phyloP scores from a whole-genome alignment of 2,113 vertebrate genomes.

The Varanus salvator region DNA sequence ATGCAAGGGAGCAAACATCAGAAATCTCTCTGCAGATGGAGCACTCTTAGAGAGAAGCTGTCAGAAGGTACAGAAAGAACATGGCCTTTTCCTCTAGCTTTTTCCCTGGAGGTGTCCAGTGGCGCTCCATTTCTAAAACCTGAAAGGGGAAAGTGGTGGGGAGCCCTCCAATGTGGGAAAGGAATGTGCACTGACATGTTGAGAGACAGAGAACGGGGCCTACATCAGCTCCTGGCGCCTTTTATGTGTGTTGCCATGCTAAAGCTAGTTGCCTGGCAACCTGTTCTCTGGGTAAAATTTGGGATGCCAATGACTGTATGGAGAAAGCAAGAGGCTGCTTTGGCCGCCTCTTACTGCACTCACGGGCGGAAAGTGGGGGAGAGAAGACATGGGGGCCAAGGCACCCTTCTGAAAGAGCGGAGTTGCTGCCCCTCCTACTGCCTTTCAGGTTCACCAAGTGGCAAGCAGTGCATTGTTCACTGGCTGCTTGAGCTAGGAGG shows the following conservation, averaged over 20 bases:
- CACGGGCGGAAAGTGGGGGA: neutral
- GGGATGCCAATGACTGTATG: conserved; percentile 51
- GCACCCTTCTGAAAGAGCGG: neutral
- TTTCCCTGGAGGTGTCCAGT: neutral
- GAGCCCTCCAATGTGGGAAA: conserved; percentile 4
- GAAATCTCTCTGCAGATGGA: neutral
- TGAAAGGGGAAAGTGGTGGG: neutral
- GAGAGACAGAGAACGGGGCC: conserved; percentile 20
- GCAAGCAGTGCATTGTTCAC: neutral
- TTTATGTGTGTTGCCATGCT: conserved; percentile 70
- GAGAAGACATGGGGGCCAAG: neutral
- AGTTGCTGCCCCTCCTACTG: neutral
- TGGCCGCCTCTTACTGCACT: neutral
- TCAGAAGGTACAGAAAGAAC: neutral
- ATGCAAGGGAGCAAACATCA: neutral
- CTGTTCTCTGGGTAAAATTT: conserved; percentile 73
- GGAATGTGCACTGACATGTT: conserved; percentile 17
- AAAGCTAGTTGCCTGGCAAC: conserved; percentile 80
- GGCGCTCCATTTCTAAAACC: neutral
- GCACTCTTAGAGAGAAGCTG: neutral
- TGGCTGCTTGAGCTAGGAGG: neutral
- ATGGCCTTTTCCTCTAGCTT: neutral
- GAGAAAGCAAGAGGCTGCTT: conserved; percentile 35
- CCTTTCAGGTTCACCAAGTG: neutral
- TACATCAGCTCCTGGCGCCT: neutral